Evolutionary conservation across 2,888 invertebrate species (phyloP).

Genomic region (Meloe dianella): DNA sequence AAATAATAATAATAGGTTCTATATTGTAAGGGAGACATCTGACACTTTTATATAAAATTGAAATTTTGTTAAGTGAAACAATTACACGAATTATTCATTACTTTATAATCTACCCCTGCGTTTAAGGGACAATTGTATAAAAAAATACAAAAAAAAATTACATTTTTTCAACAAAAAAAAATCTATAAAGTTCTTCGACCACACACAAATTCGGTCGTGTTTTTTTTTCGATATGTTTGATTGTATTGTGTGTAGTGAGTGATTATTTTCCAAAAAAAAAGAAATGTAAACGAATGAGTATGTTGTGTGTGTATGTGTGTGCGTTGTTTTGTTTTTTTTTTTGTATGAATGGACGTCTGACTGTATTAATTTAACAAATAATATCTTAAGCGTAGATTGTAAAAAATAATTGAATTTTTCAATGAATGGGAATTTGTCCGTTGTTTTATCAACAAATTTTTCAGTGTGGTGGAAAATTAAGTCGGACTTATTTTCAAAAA

Average conservation of each 20-base stretch:
- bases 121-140: slow-evolving; percentile 48
- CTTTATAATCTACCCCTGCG: slow-evolving; percentile 45
- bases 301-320: too few species aligned
- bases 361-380: slow-evolving; percentile 56
- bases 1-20: slow-evolving; percentile 30
- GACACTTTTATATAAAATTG: slow-evolving; percentile 48
- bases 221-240: slow-evolving; percentile 32
- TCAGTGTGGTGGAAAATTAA: slow-evolving; percentile 32
- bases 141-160: slow-evolving; percentile 31
- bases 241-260: slow-evolving; percentile 34
- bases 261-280: slow-evolving; percentile 12
- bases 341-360: slow-evolving; percentile 56
- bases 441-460: slow-evolving; percentile 17
- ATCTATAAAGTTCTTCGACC: too few species aligned
- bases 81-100: slow-evolving; percentile 51
- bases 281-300: slow-evolving; percentile 27
- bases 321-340: slow-evolving; percentile 38
- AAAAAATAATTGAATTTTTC: slow-evolving; percentile 24
- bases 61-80: slow-evolving; percentile 49
- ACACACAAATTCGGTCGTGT: slow-evolving; percentile 44
- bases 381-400: slow-evolving; percentile 47
- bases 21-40: slow-evolving; percentile 37
- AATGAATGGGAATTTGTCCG: background rate
- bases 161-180: background rate
- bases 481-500: background rate